phyloP scores from a whole-genome alignment of 2,113 vertebrate genomes.

The Elachura formosa region DNA sequence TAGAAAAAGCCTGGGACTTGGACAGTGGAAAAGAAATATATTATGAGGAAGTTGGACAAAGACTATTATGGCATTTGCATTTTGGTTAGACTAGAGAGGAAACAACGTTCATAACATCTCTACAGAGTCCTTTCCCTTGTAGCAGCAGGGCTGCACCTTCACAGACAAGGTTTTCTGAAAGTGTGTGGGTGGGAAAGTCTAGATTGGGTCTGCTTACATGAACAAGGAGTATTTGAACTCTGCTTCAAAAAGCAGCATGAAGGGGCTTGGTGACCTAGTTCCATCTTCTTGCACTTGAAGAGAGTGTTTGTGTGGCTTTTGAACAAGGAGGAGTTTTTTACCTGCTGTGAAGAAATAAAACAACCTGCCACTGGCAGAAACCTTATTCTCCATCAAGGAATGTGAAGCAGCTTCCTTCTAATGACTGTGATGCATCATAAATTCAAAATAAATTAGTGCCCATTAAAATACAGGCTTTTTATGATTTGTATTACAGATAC shows the following conservation, averaged over 20 bases:
- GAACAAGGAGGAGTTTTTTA: background rate
- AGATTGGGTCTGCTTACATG: rapidly evolving
- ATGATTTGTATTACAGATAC: slow-evolving; percentile 44
- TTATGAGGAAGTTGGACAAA: background rate
- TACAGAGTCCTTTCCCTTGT: background rate
- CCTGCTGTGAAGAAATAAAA: slow-evolving; percentile 12
- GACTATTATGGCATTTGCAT: background rate
- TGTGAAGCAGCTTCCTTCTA: slow-evolving; percentile 21
- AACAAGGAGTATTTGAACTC: background rate
- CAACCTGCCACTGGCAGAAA: background rate
- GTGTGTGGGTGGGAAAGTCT: rapidly evolving
- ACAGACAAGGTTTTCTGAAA: background rate
- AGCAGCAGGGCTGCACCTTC: background rate
- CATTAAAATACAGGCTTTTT: slow-evolving; percentile 45
- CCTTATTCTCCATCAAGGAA: background rate
- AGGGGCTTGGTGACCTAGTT: background rate
- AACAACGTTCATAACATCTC: background rate
- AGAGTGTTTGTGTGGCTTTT: background rate
- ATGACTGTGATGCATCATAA: slow-evolving; percentile 37
- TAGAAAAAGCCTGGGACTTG: background rate
- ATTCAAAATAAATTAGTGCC: slow-evolving; percentile 63
- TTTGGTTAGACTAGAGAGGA: background rate
- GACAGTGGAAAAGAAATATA: background rate
- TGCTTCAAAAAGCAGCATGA: background rate
- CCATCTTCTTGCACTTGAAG: background rate